Base-by-base conservation (phyloP, 2,113 vertebrate species). In the Apeltes quadracus region DNA sequence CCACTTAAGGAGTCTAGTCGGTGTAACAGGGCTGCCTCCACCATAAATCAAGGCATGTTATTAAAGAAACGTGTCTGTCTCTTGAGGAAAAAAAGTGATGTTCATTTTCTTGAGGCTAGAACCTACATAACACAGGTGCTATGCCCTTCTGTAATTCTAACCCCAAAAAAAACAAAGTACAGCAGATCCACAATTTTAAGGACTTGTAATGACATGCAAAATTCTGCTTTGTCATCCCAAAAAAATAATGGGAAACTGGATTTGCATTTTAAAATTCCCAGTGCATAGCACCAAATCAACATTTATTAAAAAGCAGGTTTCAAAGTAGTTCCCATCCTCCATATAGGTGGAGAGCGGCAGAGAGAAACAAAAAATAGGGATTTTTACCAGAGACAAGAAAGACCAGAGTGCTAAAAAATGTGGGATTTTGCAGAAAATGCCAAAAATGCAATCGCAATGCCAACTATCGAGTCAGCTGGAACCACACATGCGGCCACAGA, bases 11-110 rank as follows among this genome's bases (percentile, higher is more conserved):
- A 61, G 72, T 50, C 63, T 54, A 25, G 61, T 72, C 2, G 39
- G 63, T 77, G 82, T n/a, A 54, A 76, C 46, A 39, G 58, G 44
- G 36, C 75, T 65, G 51, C 63, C 18, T 22, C 53, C 27, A 23
- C 34, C 61, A 74, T 84, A 87, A 87, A 87, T 87, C 75, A 84
- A 59, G n/a, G 3, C 22, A 51, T 61, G 54, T 85, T 85, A 84
- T 86, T 74, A 85, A 78, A 83, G 73, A 72, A 79, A 74, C 70
- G 55, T 50, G 73, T 59, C 2, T 1, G 63, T 43, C 55, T 46
- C 38, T 15, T n/a, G 62, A 65, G 43, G 66, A 59, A 57, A 77
- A 57, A 15, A 23, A 71, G 51, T 69, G 14, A 41, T 63, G 29
- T 56, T 32, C 15, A 61, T 69, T 59, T 58, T 54, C 48, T 72